Base-by-base conservation (phyloP, 64 coral and sea anemone genomes). In the Stichodactyla helianthus region DNA sequence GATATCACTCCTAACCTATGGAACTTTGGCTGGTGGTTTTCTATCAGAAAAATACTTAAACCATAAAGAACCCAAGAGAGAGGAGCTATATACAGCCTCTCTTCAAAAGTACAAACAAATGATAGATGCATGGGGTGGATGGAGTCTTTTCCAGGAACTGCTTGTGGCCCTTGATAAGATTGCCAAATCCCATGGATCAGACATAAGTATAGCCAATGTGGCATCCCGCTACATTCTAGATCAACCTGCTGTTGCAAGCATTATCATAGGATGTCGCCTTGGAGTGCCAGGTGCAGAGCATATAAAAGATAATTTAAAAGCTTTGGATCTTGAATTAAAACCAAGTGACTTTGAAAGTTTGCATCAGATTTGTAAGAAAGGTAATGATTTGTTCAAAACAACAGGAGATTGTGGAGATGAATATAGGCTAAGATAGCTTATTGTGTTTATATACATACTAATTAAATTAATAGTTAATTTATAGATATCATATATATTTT, bases 351-450 rank as follows among this genome's bases (percentile, higher is more conserved):
- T 93, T 81, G 71, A 93, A 55, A 93, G 82, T 44, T 22, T 97
- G 20, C 60, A 93, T 13, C 18, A 70, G 64, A 80, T 91, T 59
- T 77, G 88, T 62, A 86, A 85, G 54, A 97, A 97, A 97, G 92
- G 91, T 81, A 85, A 87, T 91, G 92, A 97, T 77, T 89, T 97
- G 85, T 93, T 91, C 88, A 55, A 83, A 16, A 84, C 86, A 82
- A 97, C 89, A n/a, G 95, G 95, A 26, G 95, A 97, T 59, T 97
- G 95, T 91, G 95, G 95, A 2, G 95, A 97, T 89, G 95, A 97
- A 76, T 97, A 97, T 76, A 71, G 92, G 83, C 68, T 87, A 59
- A n/a, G 5, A 51, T 79, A 81, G 53, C 8, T 81, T 19, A 74
- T 27, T 74, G 1, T 1, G 2, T 27, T 74, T 74, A 18, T 23